A percentile compares a stretch with the other conserved stretches of the same genome.
Evolutionary conservation across 2,888 invertebrate species (phyloP).

Genomic region (Taphrorychus bicolor): DNA sequence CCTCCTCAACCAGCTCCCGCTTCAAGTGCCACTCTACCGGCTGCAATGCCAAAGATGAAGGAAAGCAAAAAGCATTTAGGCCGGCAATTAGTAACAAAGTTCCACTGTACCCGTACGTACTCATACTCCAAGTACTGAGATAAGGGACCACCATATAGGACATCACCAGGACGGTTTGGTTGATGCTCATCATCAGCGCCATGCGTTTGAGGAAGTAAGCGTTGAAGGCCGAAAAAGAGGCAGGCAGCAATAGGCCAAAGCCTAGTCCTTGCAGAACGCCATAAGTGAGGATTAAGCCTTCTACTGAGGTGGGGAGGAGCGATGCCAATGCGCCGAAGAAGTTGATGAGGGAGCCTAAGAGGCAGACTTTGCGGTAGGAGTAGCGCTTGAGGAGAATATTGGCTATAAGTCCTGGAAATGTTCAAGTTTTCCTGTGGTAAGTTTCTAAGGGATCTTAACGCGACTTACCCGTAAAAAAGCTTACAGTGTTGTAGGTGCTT

Average conservation of each 20-base stretch:
- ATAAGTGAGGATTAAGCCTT: constrained; percentile 70
- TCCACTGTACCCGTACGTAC: constrained; percentile 67
- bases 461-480: constrained; percentile 67
- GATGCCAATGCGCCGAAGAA: constrained; percentile 69
- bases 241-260: constrained; percentile 75
- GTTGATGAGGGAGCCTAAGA: constrained; percentile 70
- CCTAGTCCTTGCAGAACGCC: constrained; percentile 69
- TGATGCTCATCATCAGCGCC: constrained; percentile 75
- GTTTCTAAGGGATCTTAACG: background rate
- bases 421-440: background rate
- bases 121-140: constrained; percentile 67
- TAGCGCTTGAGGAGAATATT: constrained; percentile 72
- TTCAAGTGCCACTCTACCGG: constrained; percentile 76
- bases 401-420: constrained; percentile 68
- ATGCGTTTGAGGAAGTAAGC: constrained; percentile 75
- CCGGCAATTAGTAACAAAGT: constrained; percentile 18
- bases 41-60: constrained; percentile 57
- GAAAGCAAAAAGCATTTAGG: constrained; percentile 5
- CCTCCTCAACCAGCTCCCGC: constrained; percentile 29
- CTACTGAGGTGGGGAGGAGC: constrained; percentile 69
- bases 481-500: constrained; percentile 71
- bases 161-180: constrained; percentile 74
- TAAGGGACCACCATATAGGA: constrained; percentile 74
- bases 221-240: constrained; percentile 76
- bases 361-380: constrained; percentile 70